These are phyloP conservation scores for Ptychoptera contaminata DNA, from an alignment of 2,888 invertebrate genomes.

Conservation along the genomic window DNA sequence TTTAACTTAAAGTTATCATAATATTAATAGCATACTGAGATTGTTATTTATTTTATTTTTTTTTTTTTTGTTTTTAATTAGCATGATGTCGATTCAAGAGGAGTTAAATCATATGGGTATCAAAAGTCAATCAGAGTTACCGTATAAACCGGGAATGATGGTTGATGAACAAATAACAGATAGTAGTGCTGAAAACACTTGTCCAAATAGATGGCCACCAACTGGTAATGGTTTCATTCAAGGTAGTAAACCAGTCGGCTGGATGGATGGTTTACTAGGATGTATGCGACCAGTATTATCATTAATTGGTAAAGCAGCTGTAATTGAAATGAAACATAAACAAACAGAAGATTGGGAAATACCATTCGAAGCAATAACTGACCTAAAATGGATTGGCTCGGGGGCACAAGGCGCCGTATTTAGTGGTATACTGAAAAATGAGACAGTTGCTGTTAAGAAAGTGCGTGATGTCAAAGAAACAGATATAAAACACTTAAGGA, in stretches of 20 bases:
- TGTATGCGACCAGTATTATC: slow-evolving; percentile 79
- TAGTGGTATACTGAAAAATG: slow-evolving; percentile 64
- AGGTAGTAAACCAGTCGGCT: slow-evolving; percentile 40
- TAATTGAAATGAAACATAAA: slow-evolving; percentile 45
- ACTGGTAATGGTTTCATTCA: slow-evolving; percentile 28
- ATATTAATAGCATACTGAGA: no score
- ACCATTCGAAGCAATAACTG: slow-evolving; percentile 75
- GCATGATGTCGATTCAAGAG: slow-evolving; percentile 49
- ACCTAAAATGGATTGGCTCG: slow-evolving; percentile 81
- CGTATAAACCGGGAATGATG: slow-evolving; percentile 18
- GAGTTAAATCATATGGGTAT: slow-evolving; percentile 39
- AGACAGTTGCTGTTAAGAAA: slow-evolving; percentile 92
- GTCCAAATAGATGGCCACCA: slow-evolving; percentile 34
- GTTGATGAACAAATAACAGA: slow-evolving; percentile 23
- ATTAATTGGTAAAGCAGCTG: slow-evolving; percentile 65
- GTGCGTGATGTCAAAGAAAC: slow-evolving; percentile 84
- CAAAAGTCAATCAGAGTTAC: slow-evolving; percentile 21
- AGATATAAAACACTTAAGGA: slow-evolving; percentile 78
- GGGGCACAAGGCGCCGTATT: slow-evolving; percentile 96
- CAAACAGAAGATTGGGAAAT: slow-evolving; percentile 82
- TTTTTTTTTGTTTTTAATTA: no score
- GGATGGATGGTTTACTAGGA: slow-evolving; percentile 72
- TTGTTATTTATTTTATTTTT: no score
- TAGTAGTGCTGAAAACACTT: slow-evolving; percentile 29
- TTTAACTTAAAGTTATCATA: no score